A percentile compares a stretch with the other conserved stretches of the same genome.
phyloP scores from a whole-genome alignment of 2,113 vertebrate species.

The Hucho hucho region DNA sequence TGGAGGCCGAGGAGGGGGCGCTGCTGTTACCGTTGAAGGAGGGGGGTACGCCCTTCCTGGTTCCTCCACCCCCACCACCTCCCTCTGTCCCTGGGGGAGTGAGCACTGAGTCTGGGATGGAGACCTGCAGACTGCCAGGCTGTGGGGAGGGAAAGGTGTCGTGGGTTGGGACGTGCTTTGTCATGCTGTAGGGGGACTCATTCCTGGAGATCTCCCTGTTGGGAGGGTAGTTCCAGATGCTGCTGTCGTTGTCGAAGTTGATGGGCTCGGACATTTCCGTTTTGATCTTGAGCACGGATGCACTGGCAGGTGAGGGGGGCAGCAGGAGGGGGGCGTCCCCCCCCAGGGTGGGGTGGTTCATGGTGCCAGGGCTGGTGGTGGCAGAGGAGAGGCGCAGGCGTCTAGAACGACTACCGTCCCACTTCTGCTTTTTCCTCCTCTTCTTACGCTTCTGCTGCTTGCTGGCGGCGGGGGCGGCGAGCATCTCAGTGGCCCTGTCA shows the following conservation, averaged over 20 bases:
- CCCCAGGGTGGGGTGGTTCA: slow-evolving; percentile 77
- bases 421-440: slow-evolving; percentile 95
- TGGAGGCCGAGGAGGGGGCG: slow-evolving; percentile 84
- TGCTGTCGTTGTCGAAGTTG: slow-evolving; percentile 99
- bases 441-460: slow-evolving; percentile 90
- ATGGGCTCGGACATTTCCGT: slow-evolving; percentile 98
- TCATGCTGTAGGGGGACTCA: slow-evolving; percentile 98
- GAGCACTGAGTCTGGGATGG: slow-evolving; percentile 96
- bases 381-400: slow-evolving; percentile 80
- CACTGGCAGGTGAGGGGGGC: slow-evolving; percentile 83
- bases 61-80: slow-evolving; percentile 70
- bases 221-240: slow-evolving; percentile 99
- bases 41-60: slow-evolving; percentile 89
- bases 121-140: slow-evolving; percentile 84
- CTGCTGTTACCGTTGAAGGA: slow-evolving; percentile 78
- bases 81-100: slow-evolving; percentile 92
- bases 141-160: slow-evolving; percentile 92
- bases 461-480: slow-evolving; percentile 73
- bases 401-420: slow-evolving; percentile 81
- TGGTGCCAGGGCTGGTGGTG: slow-evolving; percentile 80
- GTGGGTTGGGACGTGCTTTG: slow-evolving; percentile 76
- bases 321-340: slow-evolving; percentile 85
- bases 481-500: slow-evolving; percentile 69
- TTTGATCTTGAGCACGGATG: slow-evolving; percentile 98
- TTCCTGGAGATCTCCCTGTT: slow-evolving; percentile 98